Evolutionary conservation across 1,140 invertebrate species (phyloP), one percentile per base, ranked within the genome.

Genomic region (Solenopsis invicta): DNA sequence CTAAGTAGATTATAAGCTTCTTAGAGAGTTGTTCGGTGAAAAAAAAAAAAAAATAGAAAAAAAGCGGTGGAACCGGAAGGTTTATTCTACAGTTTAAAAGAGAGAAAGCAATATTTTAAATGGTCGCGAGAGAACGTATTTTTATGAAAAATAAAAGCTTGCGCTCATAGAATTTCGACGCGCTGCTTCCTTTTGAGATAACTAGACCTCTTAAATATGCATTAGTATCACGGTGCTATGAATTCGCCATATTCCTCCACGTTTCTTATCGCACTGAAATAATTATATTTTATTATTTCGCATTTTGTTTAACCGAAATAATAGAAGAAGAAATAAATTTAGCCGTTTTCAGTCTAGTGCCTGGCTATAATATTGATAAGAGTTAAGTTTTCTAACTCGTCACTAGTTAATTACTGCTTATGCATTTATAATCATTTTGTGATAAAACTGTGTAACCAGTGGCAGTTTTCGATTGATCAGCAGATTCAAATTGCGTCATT

Each of bases 161-260:
- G 18, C 29, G 4, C 4, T 16, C 29, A 16, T 18, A 50, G n/a
- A 41, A 37, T 67, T 80, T 54, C 16, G 67, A 67, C 45, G 48
- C 45, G 45, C 52, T 67, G 37, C 1, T 52, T 67, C 2, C 24
- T 18, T 37, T 45, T 12, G 62, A 67, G 34, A 80, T 80, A 80
- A 80, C n/a, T 37, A 18, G 21, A 67, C 48, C 45, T 80, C 66
- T 66, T 80, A 80, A 80, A 80, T 67, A 67, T 80, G 48, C 77
- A 80, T 67, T 67, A 66, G 29, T 21, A 62, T 21, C 61, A 21
- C 56, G 5, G 74, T 54, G 21, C 16, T 8, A 48, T 64, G 18
- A 78, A 78, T 50, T 80, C 29, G n/a, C 34, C 13, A 8, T 41
- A 37, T 41, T 67, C 67, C 6, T 66, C 61, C 10, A 45, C n/a